Evolutionary conservation across 2,888 invertebrate species (phyloP).

Genomic region (Drosophila subquinaria): DNA sequence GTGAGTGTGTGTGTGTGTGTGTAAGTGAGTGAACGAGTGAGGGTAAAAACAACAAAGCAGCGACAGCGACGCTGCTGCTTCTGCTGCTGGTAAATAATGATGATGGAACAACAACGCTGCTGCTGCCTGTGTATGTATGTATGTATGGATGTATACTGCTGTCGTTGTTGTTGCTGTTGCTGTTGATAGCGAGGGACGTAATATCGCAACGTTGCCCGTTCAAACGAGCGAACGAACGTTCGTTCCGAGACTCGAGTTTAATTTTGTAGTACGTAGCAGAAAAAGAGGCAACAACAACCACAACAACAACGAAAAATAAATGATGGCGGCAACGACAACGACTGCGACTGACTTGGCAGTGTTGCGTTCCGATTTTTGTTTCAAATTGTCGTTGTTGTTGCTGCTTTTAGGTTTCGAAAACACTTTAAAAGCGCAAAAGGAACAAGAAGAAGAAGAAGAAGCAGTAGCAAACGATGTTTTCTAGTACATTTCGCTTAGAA

Average conservation of each 20-base stretch:
- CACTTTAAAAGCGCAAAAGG: conserved; percentile 61
- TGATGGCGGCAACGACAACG: conserved; percentile 74
- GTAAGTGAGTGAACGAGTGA: conserved; percentile 51
- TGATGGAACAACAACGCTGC: conserved; percentile 74
- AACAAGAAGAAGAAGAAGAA: conserved; percentile 43
- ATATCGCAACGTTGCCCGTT: conserved; percentile 80
- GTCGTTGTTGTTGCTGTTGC: conserved; percentile 49
- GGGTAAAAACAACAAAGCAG: conserved; percentile 77
- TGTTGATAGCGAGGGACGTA: conserved; percentile 76
- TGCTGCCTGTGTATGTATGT: conserved; percentile 30
- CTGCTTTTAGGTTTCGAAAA: conserved; percentile 71
- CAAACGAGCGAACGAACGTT: conserved; percentile 75
- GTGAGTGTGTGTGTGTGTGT: conserved; percentile 3
- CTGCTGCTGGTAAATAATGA: conserved; percentile 80
- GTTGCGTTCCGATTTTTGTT: conserved; percentile 80
- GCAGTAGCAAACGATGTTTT: conserved; percentile 55
- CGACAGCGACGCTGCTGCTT: conserved; percentile 44
- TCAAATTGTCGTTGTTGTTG: conserved; percentile 66
- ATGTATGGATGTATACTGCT: conserved; percentile 46
- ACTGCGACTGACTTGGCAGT: conserved; percentile 75
- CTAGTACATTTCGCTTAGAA: conserved; percentile 79
- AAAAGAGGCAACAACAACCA: conserved; percentile 54
- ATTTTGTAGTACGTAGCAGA: conserved; percentile 81
- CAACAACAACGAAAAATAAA: conserved; percentile 70
- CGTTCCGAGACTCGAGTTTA: conserved; percentile 78